Evolutionary conservation across 2,113 vertebrate genomes (phyloP).

Genomic region (Anhinga rufa): DNA sequence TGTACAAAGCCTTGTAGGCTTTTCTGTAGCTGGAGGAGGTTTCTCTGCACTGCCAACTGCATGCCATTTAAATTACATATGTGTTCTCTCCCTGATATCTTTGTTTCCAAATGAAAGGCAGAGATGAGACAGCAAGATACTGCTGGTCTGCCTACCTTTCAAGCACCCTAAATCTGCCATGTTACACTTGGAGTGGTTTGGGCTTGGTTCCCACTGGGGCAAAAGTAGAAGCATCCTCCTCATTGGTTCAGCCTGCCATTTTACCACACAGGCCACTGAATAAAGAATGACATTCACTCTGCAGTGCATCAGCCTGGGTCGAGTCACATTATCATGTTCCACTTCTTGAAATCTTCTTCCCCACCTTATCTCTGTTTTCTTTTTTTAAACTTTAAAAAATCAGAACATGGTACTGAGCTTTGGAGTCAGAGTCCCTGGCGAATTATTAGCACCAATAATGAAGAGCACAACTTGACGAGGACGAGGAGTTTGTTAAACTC

Average conservation of each 20-base stretch:
- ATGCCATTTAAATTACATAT: neutral
- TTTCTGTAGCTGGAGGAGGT: neutral
- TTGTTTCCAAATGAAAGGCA: neutral
- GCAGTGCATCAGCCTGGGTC: neutral
- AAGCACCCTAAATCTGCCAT: neutral
- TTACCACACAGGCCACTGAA: neutral
- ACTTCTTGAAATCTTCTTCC: neutral
- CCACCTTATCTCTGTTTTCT: neutral
- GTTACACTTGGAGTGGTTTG: neutral
- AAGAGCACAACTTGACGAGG: constrained; percentile 56
- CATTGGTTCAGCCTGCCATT: fast-evolving
- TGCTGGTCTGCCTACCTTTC: neutral
- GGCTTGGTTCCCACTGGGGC: neutral
- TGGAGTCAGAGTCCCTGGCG: neutral
- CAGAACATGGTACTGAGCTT: neutral
- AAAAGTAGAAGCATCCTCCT: neutral
- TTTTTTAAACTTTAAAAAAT: neutral
- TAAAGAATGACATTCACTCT: neutral
- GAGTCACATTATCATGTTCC: neutral
- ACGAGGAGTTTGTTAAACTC: constrained; percentile 59
- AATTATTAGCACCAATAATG: constrained; percentile 54
- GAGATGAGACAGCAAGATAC: neutral
- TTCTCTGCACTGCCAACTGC: neutral
- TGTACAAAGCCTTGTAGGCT: neutral
- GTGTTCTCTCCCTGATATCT: neutral